Evolutionary conservation across 2,888 invertebrate genomes (phyloP).

Genomic region (Lasioglossum calceatum): DNA sequence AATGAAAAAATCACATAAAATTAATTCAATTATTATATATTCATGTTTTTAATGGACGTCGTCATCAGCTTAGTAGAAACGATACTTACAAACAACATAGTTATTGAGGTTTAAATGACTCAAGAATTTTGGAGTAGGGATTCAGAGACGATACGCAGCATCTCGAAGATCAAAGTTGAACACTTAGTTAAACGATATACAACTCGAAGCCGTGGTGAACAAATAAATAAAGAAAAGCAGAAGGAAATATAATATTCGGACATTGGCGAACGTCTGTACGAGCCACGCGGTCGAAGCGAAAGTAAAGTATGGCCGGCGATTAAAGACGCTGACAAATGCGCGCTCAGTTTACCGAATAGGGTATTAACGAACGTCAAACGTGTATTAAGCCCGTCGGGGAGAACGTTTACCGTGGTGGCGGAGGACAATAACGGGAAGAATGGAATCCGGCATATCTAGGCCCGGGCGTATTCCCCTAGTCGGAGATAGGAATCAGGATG

Average conservation of each 20-base stretch:
- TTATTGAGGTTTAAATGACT: neutral
- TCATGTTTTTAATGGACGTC: neutral
- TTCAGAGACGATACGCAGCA: neutral
- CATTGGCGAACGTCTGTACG: neutral
- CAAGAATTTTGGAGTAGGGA: neutral
- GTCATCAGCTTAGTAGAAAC: neutral
- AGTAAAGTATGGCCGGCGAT: conserved; percentile 1
- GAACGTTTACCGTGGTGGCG: neutral
- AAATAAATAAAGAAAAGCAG: neutral
- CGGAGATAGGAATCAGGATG: conserved; percentile 51
- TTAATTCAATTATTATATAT: neutral
- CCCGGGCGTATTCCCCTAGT: conserved; percentile 19
- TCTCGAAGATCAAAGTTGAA: conserved; percentile 1
- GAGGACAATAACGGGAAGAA: conserved; percentile 19
- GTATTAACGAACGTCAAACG: conserved; percentile 1
- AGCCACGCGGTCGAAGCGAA: neutral
- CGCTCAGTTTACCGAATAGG: neutral
- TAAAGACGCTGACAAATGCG: conserved; percentile 21
- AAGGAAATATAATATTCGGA: neutral
- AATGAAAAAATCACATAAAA: neutral
- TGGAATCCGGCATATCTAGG: conserved; percentile 48
- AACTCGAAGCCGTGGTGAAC: neutral
- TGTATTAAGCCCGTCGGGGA: neutral
- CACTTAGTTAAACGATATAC: neutral
- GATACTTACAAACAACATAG: neutral